Conservation (phyloP, 2,113 vertebrate species). For the Ptychochromis oligacanthus region DNA sequence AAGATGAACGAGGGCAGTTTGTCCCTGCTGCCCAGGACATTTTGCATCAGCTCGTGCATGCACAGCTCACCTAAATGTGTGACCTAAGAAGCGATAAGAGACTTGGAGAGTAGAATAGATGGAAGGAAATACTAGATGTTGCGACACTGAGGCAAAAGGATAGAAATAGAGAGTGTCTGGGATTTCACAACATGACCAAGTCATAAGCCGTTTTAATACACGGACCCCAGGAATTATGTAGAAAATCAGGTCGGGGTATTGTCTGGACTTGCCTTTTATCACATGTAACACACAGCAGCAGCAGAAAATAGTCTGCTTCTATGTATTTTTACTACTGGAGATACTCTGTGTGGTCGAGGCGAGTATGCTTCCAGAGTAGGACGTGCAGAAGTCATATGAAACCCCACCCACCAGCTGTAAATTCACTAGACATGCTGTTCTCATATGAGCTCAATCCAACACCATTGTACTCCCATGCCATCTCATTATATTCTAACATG, state of each 20-base stretch:
- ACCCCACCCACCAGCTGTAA: no score
- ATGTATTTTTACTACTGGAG: background rate
- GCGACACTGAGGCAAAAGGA: background rate
- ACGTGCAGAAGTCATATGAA: no score
- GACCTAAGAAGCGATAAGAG: constrained; percentile 26
- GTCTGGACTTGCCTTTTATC: background rate
- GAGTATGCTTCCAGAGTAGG: no score
- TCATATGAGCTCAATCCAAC: background rate
- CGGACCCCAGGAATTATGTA: background rate
- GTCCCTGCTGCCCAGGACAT: constrained; percentile 57
- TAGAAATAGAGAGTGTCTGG: background rate
- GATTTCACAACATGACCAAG: no score
- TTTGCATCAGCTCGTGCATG: constrained; percentile 36
- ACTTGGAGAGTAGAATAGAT: constrained; percentile 13
- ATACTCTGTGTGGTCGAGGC: no score
- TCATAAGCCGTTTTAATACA: background rate
- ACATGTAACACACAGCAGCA: background rate
- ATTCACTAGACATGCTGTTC: background rate
- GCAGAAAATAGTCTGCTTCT: background rate
- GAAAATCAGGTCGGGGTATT: background rate
- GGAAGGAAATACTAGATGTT: constrained; percentile 15
- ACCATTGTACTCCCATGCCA: background rate
- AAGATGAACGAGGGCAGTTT: constrained; percentile 69
- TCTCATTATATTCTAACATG: background rate
- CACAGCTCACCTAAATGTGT: constrained; percentile 9